Conservation (phyloP, 2,113 vertebrate genomes). For the Todiramphus chloris region DNA sequence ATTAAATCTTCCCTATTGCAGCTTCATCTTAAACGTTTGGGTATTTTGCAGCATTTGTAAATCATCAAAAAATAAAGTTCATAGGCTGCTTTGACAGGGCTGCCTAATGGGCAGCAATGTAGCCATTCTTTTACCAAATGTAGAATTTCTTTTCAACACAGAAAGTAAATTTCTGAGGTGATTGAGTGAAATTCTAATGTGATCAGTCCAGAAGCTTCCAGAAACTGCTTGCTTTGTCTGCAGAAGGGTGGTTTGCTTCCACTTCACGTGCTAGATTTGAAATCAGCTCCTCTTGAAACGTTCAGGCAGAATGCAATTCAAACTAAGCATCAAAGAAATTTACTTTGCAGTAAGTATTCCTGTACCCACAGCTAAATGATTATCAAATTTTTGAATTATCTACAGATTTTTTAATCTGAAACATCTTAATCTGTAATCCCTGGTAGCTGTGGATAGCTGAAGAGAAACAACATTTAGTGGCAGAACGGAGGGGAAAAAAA, state of each 20-base stretch:
- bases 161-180: neutral
- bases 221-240: neutral
- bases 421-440: slow-evolving; percentile 35
- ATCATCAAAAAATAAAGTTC: neutral
- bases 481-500: neutral
- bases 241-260: neutral
- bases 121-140: neutral
- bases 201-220: slow-evolving; percentile 4
- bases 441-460: neutral
- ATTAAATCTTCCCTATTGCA: neutral
- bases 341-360: neutral
- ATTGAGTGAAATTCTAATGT: neutral
- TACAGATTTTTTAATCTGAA: neutral
- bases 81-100: neutral
- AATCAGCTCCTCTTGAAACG: neutral
- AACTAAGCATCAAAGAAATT: neutral
- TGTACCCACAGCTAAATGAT: neutral
- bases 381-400: neutral
- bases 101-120: neutral
- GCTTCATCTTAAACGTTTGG: neutral
- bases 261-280: neutral
- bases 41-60: neutral
- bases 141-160: neutral
- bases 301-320: slow-evolving; percentile 17
- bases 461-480: neutral